These are phyloP conservation scores for Listrodromus nycthemerus DNA, from an alignment of 2,888 invertebrate genomes.

Conservation along the genomic window DNA sequence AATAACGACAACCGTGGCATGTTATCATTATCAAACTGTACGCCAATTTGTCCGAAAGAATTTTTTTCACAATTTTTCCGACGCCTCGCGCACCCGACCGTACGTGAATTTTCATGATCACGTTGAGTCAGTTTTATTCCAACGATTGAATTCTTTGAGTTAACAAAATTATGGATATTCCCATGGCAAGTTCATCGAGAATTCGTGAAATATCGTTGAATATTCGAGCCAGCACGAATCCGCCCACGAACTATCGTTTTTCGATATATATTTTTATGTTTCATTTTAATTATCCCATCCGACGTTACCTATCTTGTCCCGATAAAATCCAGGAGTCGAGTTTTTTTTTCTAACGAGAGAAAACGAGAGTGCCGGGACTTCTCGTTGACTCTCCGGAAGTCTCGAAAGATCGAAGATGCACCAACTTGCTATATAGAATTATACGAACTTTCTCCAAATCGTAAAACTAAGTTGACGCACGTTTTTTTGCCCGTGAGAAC, in stretches of 20 bases:
- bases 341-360: background rate
- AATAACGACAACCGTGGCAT: background rate
- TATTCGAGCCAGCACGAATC: too few relatives aligned
- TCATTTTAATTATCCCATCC: too few relatives aligned
- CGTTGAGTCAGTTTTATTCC: background rate
- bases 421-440: too few relatives aligned
- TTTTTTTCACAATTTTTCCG: background rate
- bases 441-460: background rate
- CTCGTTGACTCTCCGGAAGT: background rate
- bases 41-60: background rate
- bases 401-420: slow-evolving; percentile 1
- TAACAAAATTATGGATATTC: too few relatives aligned
- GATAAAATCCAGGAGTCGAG: background rate
- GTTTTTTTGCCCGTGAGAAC: slow-evolving; percentile 4
- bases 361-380: background rate
- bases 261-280: too few relatives aligned
- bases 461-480: background rate
- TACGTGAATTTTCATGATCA: background rate
- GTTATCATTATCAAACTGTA: background rate
- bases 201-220: too few relatives aligned
- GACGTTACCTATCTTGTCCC: too few relatives aligned
- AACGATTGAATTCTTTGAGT: too few relatives aligned
- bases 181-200: too few relatives aligned
- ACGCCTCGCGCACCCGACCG: background rate
- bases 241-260: too few relatives aligned